A percentile compares a stretch with the other conserved stretches of the same genome.
Conservation (phyloP, 2,888 invertebrate genomes). For the Aphrophora alni region DNA sequence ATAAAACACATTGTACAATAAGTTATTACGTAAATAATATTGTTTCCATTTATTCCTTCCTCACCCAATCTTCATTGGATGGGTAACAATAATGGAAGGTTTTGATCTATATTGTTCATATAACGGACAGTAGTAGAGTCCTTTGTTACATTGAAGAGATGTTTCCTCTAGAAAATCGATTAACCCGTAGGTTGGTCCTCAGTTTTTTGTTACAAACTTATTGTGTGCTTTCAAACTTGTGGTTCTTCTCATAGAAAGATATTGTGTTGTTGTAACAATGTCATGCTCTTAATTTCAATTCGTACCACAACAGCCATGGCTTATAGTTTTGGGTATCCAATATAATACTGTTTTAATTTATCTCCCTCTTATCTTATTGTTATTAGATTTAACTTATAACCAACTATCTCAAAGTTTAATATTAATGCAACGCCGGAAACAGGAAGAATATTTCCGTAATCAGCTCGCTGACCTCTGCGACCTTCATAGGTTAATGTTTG, state of each 20-base stretch:
- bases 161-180: background rate
- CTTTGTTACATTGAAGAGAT: background rate
- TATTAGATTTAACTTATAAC: no score
- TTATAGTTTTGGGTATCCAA: no score
- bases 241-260: background rate
- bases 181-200: background rate
- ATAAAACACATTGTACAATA: no score
- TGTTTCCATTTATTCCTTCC: no score
- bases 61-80: no score
- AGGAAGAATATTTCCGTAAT: background rate
- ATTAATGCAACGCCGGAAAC: background rate
- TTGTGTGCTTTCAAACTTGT: background rate
- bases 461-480: background rate
- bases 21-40: no score
- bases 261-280: background rate
- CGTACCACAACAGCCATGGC: background rate
- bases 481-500: background rate
- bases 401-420: no score
- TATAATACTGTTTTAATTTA: no score
- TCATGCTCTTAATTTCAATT: background rate
- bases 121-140: background rate
- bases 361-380: no score
- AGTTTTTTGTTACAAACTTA: background rate
- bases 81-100: no score
- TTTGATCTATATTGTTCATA: no score